Conservation (phyloP, 2,888 invertebrate genomes). For the Drosophila ochracea region DNA sequence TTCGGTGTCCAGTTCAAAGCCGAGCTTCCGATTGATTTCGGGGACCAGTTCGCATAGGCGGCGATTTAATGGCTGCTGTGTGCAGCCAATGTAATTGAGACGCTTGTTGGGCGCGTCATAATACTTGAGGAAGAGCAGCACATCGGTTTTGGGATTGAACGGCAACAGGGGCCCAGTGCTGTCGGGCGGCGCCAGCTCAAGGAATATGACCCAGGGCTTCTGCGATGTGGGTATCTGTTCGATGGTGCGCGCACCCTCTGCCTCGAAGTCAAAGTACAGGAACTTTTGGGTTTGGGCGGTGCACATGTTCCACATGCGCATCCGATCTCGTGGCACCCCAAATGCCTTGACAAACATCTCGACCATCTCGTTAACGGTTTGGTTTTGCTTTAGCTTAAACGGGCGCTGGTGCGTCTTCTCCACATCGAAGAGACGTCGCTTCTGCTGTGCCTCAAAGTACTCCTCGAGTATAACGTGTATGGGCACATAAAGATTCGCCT, state of each 20-base stretch:
- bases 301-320: slow-evolving; percentile 96
- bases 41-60: slow-evolving; percentile 94
- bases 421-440: slow-evolving; percentile 97
- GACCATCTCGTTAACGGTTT: slow-evolving; percentile 93
- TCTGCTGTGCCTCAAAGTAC: slow-evolving; percentile 96
- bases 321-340: slow-evolving; percentile 94
- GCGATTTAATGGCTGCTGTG: slow-evolving; percentile 92
- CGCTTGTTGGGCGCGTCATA: slow-evolving; percentile 97
- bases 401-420: slow-evolving; percentile 93
- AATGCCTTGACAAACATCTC: slow-evolving; percentile 95
- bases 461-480: slow-evolving; percentile 92
- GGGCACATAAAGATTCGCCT: slow-evolving; percentile 95
- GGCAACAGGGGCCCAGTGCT: slow-evolving; percentile 90
- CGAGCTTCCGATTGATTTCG: slow-evolving; percentile 94
- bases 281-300: slow-evolving; percentile 89
- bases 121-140: slow-evolving; percentile 86
- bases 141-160: slow-evolving; percentile 96
- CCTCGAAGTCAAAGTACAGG: slow-evolving; percentile 93
- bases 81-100: slow-evolving; percentile 98
- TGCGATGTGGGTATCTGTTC: slow-evolving; percentile 90
- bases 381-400: slow-evolving; percentile 96
- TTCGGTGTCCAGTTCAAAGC: slow-evolving; percentile 93
- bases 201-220: slow-evolving; percentile 93
- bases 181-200: slow-evolving; percentile 94
- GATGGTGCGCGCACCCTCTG: slow-evolving; percentile 88